Conservation (phyloP, 2,888 invertebrate species). For the Macrosiphum euphorbiae region DNA sequence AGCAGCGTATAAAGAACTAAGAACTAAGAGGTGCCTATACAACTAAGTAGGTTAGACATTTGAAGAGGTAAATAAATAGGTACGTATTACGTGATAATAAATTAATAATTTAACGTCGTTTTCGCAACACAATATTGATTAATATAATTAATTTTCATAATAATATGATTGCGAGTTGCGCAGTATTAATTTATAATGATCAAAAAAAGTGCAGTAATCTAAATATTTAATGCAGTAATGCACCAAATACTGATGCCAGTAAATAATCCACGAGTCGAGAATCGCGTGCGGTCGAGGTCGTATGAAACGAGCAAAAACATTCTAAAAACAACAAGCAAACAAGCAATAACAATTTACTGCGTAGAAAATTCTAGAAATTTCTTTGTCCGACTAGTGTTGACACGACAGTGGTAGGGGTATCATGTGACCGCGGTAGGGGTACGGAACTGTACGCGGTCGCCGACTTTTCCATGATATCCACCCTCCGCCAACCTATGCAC, state of each 20-base stretch:
- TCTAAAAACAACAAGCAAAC: background rate
- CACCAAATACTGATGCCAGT: background rate
- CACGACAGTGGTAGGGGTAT: background rate
- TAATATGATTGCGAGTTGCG: background rate
- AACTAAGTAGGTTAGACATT: background rate
- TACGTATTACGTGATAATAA: background rate
- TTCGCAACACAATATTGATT: background rate
- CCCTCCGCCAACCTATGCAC: background rate
- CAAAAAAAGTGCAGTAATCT: background rate
- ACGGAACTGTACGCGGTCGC: background rate
- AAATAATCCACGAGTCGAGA: background rate
- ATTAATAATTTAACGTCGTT: background rate
- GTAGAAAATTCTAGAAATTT: conserved; percentile 28
- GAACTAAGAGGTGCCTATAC: background rate
- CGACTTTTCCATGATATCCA: background rate
- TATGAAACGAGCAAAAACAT: background rate
- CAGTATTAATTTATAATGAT: background rate
- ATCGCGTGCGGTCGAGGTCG: background rate
- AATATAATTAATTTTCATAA: background rate
- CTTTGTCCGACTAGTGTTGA: background rate
- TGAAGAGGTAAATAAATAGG: background rate
- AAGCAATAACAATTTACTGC: background rate
- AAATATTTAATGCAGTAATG: background rate
- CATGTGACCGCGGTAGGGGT: background rate
- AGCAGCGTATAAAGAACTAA: background rate